Percentiles rank a stretch among this genome's conserved stretches.
phyloP scores from a whole-genome alignment of 2,113 vertebrate species.

The Neodontobutis hainanensis region DNA sequence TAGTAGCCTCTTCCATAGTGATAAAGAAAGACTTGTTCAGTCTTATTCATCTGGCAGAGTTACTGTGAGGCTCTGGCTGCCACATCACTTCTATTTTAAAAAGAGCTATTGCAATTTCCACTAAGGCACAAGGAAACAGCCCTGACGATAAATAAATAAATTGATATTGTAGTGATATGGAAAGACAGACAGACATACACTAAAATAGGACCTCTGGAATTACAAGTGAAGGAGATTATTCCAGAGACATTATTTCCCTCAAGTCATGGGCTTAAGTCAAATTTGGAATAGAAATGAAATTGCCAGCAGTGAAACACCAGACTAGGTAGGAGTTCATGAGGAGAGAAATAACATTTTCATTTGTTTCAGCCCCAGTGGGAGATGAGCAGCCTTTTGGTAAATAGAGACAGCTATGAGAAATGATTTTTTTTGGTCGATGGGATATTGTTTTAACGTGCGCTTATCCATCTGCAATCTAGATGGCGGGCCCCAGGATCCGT shows the following conservation, averaged over 20 bases:
- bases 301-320: conserved; percentile 94
- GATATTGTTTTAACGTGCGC: conserved; percentile 99
- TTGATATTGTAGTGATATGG: conserved; percentile 44
- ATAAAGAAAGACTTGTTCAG: conserved; percentile 61
- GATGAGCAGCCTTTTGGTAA: conserved; percentile 94
- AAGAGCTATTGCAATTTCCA: conserved; percentile 84
- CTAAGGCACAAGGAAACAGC: conserved; percentile 86
- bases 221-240: conserved; percentile 96
- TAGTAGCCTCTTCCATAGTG: conserved; percentile 23
- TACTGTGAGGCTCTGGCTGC: conserved; percentile 85
- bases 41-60: conserved; percentile 84
- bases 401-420: conserved; percentile 99
- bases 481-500: conserved; percentile 93
- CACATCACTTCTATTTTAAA: conserved; percentile 89
- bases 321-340: conserved; percentile 98
- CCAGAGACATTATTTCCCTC: conserved; percentile 98
- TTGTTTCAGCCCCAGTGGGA: conserved; percentile 96
- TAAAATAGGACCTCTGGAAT: conserved; percentile 85
- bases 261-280: conserved; percentile 97
- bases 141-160: conserved; percentile 74
- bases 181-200: conserved; percentile 47
- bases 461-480: conserved; percentile 99
- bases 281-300: conserved; percentile 98
- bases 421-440: conserved; percentile 89
- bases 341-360: conserved; percentile 99